Conservation (phyloP, 2,113 vertebrate species). For the Eulemur rufifrons region DNA sequence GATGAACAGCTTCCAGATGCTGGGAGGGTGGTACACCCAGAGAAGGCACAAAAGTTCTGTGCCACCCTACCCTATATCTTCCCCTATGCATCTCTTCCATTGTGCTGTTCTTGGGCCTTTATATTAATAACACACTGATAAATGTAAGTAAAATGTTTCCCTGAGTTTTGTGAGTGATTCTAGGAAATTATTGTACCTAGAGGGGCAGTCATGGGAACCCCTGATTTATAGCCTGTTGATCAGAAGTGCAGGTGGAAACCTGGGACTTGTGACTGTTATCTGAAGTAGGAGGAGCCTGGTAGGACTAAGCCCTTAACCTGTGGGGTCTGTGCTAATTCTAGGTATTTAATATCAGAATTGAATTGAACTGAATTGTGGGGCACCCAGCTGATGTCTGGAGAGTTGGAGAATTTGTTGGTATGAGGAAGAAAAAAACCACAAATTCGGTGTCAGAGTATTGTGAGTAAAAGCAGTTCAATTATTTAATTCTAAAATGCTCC, state of each 20-base stretch:
- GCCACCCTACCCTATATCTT: fast-evolving
- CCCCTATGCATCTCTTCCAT: fast-evolving
- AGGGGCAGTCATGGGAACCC: too few species aligned
- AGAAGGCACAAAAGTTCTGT: neutral
- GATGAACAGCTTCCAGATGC: neutral
- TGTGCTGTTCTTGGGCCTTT: neutral
- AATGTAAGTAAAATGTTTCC: neutral
- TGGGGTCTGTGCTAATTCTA: neutral
- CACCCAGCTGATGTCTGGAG: neutral
- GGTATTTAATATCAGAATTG: neutral
- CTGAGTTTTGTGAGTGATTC: neutral
- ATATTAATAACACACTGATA: neutral
- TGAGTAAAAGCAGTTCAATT: neutral
- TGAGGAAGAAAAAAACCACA: neutral
- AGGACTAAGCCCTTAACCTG: neutral
- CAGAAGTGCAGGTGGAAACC: neutral
- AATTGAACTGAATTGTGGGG: neutral
- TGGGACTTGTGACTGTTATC: neutral
- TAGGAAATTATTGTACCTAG: neutral
- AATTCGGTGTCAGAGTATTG: neutral
- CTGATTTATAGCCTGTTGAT: neutral
- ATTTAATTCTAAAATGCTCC: neutral
- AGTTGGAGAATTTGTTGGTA: neutral
- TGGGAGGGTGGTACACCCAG: neutral
- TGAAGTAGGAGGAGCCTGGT: neutral